Evolutionary conservation across 1,140 invertebrate genomes (phyloP), one percentile per base, ranked within the genome.

Genomic region (Temnothorax curvispinosus): DNA sequence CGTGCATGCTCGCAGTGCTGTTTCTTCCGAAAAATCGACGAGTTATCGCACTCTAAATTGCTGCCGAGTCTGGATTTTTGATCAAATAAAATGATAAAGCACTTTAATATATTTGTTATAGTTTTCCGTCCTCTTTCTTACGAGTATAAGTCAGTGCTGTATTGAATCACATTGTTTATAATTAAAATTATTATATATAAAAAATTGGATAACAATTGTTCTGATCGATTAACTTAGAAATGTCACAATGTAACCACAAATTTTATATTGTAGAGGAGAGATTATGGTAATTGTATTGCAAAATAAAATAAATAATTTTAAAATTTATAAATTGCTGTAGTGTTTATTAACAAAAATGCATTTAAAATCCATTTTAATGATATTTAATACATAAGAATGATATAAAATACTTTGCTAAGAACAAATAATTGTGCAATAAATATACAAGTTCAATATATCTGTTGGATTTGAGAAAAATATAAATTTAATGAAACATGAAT

Each of bases 21-120:
- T 60, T 81, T 78, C 32, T 54, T n/a, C 18, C 18, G 44, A 7
- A 74, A 74, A 44, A 62, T 84, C 41, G 3, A 27, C n/a, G 54
- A 84, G 41, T 84, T 84, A 75, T 84, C 56, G 41, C 18, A 60
- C 41, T 60, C 13, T 21, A 74, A 72, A 72, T 84, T 74, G 32
- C 41, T 13, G n/a, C 21, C 52, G 50, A 35, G 18, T 58, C 3
- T 8, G n/a, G 1, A 44, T 38, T 35, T 74, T 84, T 60, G n/a
- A 3, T 38, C 38, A 35, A 60, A 60, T 47, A 50, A 60, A 84
- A 74, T 56, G 18, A 41, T 9, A 47, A 38, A 60, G 15, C 5
- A 27, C 9, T 13, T 8, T 18, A 38, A 11, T 47, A 32, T 5
- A 38, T 5, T 7, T 71, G 15, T 11, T 15, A 3, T 11, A 1